phyloP scores from a whole-genome alignment of 2,797 vertebrate species.

The Sus cebifrons region DNA sequence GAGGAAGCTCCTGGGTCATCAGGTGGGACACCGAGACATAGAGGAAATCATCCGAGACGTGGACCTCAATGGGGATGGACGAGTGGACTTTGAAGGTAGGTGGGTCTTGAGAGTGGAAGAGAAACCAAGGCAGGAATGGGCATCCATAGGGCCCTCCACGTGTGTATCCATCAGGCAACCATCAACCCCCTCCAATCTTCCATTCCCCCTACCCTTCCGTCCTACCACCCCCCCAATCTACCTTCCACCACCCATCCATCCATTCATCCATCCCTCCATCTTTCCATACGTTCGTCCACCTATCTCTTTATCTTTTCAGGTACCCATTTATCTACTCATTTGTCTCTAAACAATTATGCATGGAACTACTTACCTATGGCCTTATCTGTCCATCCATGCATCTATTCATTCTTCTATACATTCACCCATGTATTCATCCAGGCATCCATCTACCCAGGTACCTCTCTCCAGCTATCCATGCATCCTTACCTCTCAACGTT shows the following conservation, averaged over 20 bases:
- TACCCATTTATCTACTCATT: background rate
- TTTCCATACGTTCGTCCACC: background rate
- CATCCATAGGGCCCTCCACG: background rate
- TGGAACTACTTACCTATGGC: too few species aligned
- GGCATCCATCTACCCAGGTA: accelerated
- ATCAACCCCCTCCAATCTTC: background rate
- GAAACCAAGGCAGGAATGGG: background rate
- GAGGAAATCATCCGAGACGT: conserved; percentile 99
- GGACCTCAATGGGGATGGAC: conserved; percentile 98
- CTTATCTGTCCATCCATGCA: background rate
- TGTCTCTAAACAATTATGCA: background rate
- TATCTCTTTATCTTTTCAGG: background rate
- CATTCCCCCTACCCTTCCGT: background rate
- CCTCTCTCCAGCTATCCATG: background rate
- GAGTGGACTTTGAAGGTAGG: conserved; percentile 99
- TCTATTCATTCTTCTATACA: background rate
- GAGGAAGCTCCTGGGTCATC: conserved; percentile 98
- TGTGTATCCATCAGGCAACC: background rate
- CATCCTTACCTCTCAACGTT: accelerated
- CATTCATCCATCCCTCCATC: background rate
- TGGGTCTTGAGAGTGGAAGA: background rate
- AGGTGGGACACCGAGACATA: conserved; percentile 98
- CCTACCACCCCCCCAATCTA: background rate
- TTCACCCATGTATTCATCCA: too few species aligned
- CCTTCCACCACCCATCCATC: too few species aligned